phyloP scores from a whole-genome alignment of 2,888 invertebrate genomes.

The Timema cristinae region DNA sequence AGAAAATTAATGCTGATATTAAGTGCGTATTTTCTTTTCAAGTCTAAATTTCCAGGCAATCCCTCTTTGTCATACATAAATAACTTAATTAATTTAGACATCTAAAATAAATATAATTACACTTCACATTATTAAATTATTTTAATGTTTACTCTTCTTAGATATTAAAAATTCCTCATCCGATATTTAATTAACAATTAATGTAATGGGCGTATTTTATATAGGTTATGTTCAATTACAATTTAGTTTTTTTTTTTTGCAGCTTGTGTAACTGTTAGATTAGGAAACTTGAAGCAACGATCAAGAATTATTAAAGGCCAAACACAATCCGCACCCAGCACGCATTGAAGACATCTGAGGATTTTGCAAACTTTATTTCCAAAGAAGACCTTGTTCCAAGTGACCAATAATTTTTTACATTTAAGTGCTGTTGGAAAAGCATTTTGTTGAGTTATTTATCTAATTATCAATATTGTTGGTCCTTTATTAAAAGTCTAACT shows the following conservation, averaged over 20 bases:
- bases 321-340: slow-evolving; percentile 74
- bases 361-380: slow-evolving; percentile 49
- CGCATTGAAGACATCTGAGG: slow-evolving; percentile 88
- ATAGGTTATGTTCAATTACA: slow-evolving; percentile 30
- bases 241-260: slow-evolving; percentile 45
- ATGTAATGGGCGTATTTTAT: not conserved
- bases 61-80: no score
- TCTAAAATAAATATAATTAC: no score
- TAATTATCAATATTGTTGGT: not conserved
- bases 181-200: no score
- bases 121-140: no score
- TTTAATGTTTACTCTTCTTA: no score
- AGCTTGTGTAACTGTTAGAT: slow-evolving; percentile 63
- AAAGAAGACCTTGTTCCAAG: slow-evolving; percentile 5
- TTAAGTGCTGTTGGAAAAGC: slow-evolving; percentile 1
- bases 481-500: not conserved
- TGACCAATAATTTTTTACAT: slow-evolving; percentile 4
- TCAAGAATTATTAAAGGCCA: slow-evolving; percentile 37
- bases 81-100: no score
- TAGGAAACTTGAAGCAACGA: slow-evolving; percentile 52
- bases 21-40: no score
- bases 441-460: not conserved
- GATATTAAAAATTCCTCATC: no score
- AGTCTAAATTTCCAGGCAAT: no score
- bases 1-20: no score